phyloP scores from a whole-genome alignment of 2,113 vertebrate genomes.

The Nansenia antarctica region DNA sequence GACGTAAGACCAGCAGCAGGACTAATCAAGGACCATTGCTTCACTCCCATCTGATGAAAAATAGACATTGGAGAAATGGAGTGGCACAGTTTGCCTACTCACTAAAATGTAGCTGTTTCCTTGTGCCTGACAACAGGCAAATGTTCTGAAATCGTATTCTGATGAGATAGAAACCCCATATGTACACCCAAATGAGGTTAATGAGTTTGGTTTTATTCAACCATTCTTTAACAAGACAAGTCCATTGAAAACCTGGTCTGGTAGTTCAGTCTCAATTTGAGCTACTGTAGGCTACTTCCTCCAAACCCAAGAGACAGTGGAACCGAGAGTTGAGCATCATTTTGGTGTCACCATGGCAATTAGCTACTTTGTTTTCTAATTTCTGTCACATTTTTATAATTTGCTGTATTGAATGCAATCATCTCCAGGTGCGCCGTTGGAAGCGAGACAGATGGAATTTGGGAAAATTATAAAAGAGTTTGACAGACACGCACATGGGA shows the following conservation, averaged over 20 bases:
- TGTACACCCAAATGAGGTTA: no score
- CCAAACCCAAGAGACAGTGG: neutral
- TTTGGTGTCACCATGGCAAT: constrained; percentile 16
- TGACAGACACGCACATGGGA: neutral
- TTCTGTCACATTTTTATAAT: constrained; percentile 5
- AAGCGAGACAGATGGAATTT: neutral
- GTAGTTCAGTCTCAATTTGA: no score
- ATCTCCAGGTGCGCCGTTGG: neutral
- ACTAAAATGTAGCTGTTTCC: no score
- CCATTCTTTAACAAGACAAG: no score
- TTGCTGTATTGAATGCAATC: neutral
- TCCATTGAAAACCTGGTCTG: no score
- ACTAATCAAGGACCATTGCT: neutral
- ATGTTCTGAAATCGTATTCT: neutral
- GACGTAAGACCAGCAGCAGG: neutral
- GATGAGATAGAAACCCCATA: no score
- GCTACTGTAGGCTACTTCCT: no score
- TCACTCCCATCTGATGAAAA: neutral
- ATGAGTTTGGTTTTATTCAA: neutral
- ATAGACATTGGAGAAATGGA: neutral
- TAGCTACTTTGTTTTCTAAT: constrained; percentile 1
- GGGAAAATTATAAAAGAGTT: neutral
- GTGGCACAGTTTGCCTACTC: no score
- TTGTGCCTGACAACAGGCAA: neutral
- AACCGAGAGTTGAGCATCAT: neutral